Percentiles rank a stretch among this genome's conserved stretches.
Conservation (phyloP, 2,113 vertebrate genomes). For the Numida meleagris region DNA sequence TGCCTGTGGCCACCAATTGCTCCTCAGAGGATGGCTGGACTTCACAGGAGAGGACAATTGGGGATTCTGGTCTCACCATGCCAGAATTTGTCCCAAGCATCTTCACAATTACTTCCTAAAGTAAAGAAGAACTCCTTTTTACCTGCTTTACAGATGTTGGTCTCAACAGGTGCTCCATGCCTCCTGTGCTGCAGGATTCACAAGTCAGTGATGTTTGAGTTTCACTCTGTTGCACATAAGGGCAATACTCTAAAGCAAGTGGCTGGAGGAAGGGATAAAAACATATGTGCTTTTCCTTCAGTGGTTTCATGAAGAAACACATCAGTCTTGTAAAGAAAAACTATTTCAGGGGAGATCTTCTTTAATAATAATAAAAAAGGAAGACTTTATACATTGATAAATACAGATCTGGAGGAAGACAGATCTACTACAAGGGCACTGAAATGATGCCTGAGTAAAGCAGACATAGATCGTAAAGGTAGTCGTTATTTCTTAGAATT, state of each 20-base stretch:
- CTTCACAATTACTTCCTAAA: background rate
- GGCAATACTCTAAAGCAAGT: background rate
- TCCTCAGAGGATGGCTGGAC: background rate
- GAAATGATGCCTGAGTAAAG: background rate
- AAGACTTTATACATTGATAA: background rate
- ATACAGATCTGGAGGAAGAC: background rate
- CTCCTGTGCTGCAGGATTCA: background rate
- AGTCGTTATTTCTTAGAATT: background rate
- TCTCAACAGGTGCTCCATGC: background rate
- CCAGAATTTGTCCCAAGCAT: background rate
- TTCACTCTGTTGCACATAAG: background rate
- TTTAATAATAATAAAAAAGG: background rate
- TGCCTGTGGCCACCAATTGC: background rate
- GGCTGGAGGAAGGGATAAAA: background rate
- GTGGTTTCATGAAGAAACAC: background rate
- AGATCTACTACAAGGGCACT: background rate
- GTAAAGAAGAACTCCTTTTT: background rate
- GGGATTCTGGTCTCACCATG: background rate
- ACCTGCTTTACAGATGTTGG: background rate
- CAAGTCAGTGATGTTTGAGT: background rate
- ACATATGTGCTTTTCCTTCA: background rate
- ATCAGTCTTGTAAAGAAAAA: background rate
- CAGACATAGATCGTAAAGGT: background rate
- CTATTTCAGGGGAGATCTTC: background rate
- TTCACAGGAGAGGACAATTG: fast-evolving